A percentile compares a stretch with the other conserved stretches of the same genome.
These are phyloP conservation scores for Corythoichthys haematopterus DNA, from an alignment of 2,113 vertebrate species.

Conservation along the genomic window DNA sequence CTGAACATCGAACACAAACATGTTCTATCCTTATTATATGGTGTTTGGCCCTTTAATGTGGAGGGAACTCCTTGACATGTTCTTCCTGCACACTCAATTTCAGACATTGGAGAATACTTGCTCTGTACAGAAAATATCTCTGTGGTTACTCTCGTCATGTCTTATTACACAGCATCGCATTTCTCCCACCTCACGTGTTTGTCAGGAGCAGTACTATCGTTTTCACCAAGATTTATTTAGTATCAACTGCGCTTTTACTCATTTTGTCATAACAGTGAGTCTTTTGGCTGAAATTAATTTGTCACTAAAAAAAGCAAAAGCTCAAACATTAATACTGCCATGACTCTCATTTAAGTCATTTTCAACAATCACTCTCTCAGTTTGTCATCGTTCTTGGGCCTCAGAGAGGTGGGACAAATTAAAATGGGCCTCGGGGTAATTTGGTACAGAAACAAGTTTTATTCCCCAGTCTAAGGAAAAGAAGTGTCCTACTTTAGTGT, in stretches of 20 bases:
- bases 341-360: slow-evolving; percentile 25
- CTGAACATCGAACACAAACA: background rate
- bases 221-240: slow-evolving; percentile 12
- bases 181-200: slow-evolving; percentile 6
- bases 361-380: slow-evolving; percentile 26
- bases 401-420: slow-evolving; percentile 45
- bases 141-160: slow-evolving; percentile 12
- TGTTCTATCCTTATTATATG: slow-evolving; percentile 15
- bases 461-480: slow-evolving; percentile 52
- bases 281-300: background rate
- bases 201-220: slow-evolving; percentile 12
- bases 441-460: slow-evolving; percentile 64
- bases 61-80: slow-evolving; percentile 10
- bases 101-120: slow-evolving; percentile 6
- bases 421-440: slow-evolving; percentile 58
- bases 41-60: slow-evolving; percentile 27
- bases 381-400: slow-evolving; percentile 39
- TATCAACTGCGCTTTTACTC: background rate
- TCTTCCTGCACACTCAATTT: slow-evolving; percentile 6
- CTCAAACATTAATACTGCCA: slow-evolving; percentile 6
- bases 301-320: slow-evolving; percentile 5
- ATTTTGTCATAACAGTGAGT: background rate
- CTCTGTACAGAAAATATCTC: slow-evolving; percentile 16
- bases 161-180: slow-evolving; percentile 5
- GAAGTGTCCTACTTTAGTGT: slow-evolving; percentile 69